A percentile compares a stretch with the other conserved stretches of the same genome.
These are phyloP conservation scores for Danionella cerebrum DNA, from an alignment of 2,113 vertebrate genomes.

Conservation along the genomic window DNA sequence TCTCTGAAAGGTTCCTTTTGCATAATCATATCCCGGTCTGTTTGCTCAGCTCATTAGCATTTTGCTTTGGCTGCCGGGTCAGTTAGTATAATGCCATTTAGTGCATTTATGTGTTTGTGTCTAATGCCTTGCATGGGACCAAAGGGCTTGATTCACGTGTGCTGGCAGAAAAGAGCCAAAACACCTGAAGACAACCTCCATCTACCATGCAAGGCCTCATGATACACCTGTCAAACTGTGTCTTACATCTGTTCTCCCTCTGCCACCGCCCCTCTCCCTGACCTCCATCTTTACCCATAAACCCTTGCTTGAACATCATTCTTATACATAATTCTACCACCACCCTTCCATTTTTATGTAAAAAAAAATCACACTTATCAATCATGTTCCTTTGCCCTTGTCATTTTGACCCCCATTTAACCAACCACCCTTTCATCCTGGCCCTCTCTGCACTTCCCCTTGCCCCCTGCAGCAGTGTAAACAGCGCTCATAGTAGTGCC, in stretches of 20 bases:
- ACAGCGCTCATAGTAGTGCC: conserved; percentile 82
- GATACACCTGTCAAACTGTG: conserved; percentile 28
- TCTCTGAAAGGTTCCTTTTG: neutral
- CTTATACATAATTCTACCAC: too few relatives aligned
- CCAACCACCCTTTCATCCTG: neutral
- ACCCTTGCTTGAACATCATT: neutral
- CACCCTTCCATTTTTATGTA: too few relatives aligned
- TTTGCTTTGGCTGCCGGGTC: neutral
- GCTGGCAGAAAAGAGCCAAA: neutral
- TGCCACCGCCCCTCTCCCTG: neutral
- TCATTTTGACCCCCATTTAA: neutral
- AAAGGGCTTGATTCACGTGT: conserved; percentile 24
- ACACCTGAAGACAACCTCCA: neutral
- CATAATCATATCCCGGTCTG: neutral
- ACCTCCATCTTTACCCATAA: neutral
- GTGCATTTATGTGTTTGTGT: conserved; percentile 37
- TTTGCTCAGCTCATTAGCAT: neutral
- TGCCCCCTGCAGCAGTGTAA: conserved; percentile 71
- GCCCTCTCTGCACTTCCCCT: conserved; percentile 18
- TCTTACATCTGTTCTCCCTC: conserved; percentile 33
- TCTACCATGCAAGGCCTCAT: conserved; percentile 22
- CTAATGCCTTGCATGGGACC: conserved; percentile 31
- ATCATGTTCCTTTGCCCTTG: neutral
- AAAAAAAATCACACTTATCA: too few relatives aligned
- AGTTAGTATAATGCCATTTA: conserved; percentile 13